Evolutionary conservation across 2,888 invertebrate species (phyloP).

Genomic region (Rotaria magnacalcarata): DNA sequence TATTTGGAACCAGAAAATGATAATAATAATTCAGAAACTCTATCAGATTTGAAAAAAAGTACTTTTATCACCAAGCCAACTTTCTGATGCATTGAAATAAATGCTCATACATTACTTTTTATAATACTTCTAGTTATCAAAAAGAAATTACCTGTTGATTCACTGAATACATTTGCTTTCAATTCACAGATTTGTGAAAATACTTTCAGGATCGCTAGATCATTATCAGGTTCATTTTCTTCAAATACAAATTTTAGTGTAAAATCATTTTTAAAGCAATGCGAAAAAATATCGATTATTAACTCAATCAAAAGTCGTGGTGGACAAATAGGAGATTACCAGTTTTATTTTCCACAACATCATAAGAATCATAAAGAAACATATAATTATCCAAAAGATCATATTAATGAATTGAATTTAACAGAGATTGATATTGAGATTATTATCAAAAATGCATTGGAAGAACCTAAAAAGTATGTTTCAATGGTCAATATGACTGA

Average conservation of each 20-base stretch:
- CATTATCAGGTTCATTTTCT: background rate
- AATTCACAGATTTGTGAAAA: background rate
- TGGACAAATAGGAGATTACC: background rate
- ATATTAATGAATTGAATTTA: background rate
- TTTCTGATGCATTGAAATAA: background rate
- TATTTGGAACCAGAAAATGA: background rate
- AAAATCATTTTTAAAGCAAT: background rate
- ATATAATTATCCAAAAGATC: background rate
- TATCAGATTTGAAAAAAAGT: no score
- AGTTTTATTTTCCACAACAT: background rate
- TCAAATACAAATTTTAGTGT: background rate
- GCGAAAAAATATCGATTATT: background rate
- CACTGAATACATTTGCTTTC: background rate
- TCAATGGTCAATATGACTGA: no score
- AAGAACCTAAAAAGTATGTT: no score
- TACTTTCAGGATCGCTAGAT: background rate
- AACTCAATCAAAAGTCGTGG: background rate
- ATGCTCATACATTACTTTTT: background rate
- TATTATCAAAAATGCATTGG: no score
- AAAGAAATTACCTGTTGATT: background rate
- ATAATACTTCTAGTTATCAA: background rate
- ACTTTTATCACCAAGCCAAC: background rate
- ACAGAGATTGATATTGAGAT: no score
- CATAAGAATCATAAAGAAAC: background rate
- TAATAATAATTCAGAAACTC: background rate